These are phyloP conservation scores for Plagodis pulveraria DNA, from an alignment of 2,888 invertebrate species.

Conservation along the genomic window DNA sequence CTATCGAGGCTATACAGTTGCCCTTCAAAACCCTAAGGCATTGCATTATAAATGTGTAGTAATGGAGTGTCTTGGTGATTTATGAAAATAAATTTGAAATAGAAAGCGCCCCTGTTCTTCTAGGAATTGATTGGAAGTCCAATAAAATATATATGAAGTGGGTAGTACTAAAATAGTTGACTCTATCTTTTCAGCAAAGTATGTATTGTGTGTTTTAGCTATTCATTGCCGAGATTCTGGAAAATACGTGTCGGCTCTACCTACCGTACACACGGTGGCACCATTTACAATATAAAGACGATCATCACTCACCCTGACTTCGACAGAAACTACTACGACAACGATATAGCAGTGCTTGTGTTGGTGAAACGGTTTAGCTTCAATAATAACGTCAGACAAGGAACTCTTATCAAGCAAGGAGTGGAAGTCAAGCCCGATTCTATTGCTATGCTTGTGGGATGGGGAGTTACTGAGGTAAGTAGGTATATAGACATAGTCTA, in stretches of 20 bases:
- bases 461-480: conserved; percentile 71
- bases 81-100: too few relatives aligned
- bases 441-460: conserved; percentile 65
- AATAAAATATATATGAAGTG: too few relatives aligned
- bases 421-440: conserved; percentile 63
- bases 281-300: conserved; percentile 61
- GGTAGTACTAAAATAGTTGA: too few relatives aligned
- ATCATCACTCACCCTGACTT: conserved; percentile 66
- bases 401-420: conserved; percentile 65
- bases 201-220: conserved; percentile 47
- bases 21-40: too few relatives aligned
- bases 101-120: too few relatives aligned
- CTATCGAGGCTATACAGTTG: too few relatives aligned
- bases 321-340: conserved; percentile 64
- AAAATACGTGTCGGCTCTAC: conserved; percentile 72
- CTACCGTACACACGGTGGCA: conserved; percentile 64
- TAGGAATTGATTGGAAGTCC: too few relatives aligned
- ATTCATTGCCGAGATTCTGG: conserved; percentile 67
- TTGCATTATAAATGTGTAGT: too few relatives aligned
- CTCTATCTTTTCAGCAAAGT: too few relatives aligned
- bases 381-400: conserved; percentile 62
- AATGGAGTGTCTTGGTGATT: too few relatives aligned
- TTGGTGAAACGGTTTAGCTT: conserved; percentile 57
- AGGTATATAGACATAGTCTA: not conserved
- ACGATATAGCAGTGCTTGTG: conserved; percentile 69